A percentile compares a stretch with the other conserved stretches of the same genome.
Conservation (phyloP, 2,797 vertebrate species). For the Botia kubotai region DNA sequence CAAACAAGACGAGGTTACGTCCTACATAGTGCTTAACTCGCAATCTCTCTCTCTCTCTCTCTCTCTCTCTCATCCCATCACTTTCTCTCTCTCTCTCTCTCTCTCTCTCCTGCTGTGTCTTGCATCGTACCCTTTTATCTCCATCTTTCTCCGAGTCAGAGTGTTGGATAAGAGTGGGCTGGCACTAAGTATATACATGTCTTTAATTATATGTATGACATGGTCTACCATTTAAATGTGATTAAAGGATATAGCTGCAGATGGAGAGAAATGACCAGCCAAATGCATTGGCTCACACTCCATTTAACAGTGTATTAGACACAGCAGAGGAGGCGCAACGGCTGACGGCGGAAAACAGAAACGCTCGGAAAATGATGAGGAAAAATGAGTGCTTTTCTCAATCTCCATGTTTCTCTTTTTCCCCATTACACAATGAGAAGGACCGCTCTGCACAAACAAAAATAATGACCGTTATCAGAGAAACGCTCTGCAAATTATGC, state of each 20-base stretch:
- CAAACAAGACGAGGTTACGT: constrained; percentile 7
- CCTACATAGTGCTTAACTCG: constrained; percentile 27
- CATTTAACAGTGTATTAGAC: constrained; percentile 73
- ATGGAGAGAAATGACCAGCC: constrained; percentile 74
- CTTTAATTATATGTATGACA: constrained; percentile 66
- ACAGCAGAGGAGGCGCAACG: constrained; percentile 43
- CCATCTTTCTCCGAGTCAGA: constrained; percentile 36
- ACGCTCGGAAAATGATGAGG: constrained; percentile 70
- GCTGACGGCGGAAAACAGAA: constrained; percentile 54
- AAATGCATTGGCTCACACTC: constrained; percentile 71
- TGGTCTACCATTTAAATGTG: constrained; percentile 73
- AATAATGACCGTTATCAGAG: constrained; percentile 64
- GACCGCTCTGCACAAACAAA: constrained; percentile 70
- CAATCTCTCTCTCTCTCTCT: not conserved
- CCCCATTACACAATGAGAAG: constrained; percentile 31
- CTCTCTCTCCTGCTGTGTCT: not conserved
- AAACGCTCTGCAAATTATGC: constrained; percentile 44
- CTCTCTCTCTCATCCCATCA: not conserved
- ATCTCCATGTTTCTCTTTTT: constrained; percentile 52
- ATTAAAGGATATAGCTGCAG: constrained; percentile 72
- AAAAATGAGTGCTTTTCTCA: constrained; percentile 75
- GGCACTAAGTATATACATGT: constrained; percentile 44
- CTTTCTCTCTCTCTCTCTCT: constrained; percentile 3
- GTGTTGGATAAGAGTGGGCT: constrained; percentile 52
- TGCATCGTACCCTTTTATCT: not conserved